These are phyloP conservation scores for Cryptomyrus ogoouensis DNA, from an alignment of 2,113 vertebrate species.

Conservation along the genomic window DNA sequence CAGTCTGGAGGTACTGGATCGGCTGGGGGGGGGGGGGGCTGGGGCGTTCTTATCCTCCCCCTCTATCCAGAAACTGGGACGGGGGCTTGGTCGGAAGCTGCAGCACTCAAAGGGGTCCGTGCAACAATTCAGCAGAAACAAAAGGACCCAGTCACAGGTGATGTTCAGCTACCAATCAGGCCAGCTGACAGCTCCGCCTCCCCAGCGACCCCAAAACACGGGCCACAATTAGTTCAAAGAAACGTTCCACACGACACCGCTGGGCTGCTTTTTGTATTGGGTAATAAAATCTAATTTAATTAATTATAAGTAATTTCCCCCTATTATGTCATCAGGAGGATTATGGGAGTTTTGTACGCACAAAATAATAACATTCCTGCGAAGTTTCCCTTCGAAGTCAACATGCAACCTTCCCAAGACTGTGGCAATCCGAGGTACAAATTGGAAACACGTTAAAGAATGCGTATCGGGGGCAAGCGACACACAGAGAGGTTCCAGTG, in stretches of 20 bases:
- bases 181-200: neutral
- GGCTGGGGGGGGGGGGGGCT: neutral
- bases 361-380: constrained; percentile 33
- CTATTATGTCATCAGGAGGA: constrained; percentile 36
- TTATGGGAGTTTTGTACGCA: constrained; percentile 39
- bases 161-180: neutral
- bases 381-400: constrained; percentile 33
- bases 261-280: neutral
- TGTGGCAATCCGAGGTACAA: constrained; percentile 29
- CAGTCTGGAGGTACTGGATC: neutral
- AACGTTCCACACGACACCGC: neutral
- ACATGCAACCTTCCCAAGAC: constrained; percentile 32
- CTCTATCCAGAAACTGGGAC: neutral
- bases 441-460: constrained; percentile 15
- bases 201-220: neutral
- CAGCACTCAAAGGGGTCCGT: neutral
- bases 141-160: neutral
- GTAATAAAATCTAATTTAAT: constrained; percentile 33
- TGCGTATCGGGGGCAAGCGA: constrained; percentile 23
- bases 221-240: neutral
- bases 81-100: neutral
- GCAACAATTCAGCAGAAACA: neutral
- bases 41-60: neutral
- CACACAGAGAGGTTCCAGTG: constrained; percentile 31
- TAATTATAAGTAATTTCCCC: constrained; percentile 36